Percentiles rank a stretch among this genome's conserved stretches.
These are phyloP conservation scores for Pygoscelis antarcticus DNA, from an alignment of 2,113 vertebrate genomes.

Conservation along the genomic window DNA sequence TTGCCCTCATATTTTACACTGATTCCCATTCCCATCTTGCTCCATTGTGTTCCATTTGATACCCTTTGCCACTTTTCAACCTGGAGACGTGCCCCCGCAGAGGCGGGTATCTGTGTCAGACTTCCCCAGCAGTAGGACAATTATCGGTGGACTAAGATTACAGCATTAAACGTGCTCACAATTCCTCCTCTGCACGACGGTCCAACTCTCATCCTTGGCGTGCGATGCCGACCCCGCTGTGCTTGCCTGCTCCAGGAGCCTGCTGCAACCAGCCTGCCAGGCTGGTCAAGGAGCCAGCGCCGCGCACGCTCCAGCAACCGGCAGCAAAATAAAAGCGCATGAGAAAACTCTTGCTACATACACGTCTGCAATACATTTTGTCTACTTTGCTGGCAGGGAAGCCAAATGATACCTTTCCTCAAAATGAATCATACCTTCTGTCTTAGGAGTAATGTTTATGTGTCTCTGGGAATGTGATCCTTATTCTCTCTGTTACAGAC, in stretches of 20 bases:
- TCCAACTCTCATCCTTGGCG: not conserved
- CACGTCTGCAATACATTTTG: not conserved
- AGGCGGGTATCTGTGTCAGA: not conserved
- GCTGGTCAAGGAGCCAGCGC: not conserved
- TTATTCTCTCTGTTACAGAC: not conserved
- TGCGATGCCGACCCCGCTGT: too few species aligned
- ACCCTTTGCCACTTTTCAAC: not conserved
- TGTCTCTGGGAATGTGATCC: constrained; percentile 12
- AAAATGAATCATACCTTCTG: constrained; percentile 39
- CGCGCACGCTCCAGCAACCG: accelerated
- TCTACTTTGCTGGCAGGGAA: not conserved
- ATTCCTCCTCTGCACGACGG: not conserved
- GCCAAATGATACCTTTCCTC: not conserved
- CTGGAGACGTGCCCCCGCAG: not conserved
- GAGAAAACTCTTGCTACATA: not conserved
- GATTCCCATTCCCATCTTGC: not conserved
- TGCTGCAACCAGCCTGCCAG: not conserved
- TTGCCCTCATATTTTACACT: not conserved
- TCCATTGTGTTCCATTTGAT: not conserved
- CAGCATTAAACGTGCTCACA: not conserved
- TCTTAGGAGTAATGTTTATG: not conserved
- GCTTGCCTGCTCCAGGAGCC: not conserved
- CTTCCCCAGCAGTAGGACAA: not conserved
- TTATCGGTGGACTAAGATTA: not conserved
- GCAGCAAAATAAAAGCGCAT: not conserved